phyloP scores from a whole-genome alignment of 2,797 vertebrate species.

The Sebastes vulpes region DNA sequence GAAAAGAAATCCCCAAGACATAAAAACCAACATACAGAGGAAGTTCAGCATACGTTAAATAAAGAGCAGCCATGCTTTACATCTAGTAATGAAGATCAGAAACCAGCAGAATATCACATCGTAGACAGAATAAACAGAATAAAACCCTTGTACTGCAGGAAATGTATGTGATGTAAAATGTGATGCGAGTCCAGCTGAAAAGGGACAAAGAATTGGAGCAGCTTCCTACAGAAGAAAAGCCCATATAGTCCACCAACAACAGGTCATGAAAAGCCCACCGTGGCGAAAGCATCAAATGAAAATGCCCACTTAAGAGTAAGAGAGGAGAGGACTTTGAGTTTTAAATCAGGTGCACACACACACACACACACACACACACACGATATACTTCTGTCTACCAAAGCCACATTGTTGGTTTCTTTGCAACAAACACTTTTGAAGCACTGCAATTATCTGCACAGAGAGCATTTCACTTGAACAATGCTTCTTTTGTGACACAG shows the following conservation, averaged over 20 bases:
- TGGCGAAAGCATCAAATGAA: neutral
- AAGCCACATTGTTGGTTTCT: neutral
- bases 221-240: neutral
- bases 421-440: neutral
- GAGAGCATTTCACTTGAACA: neutral
- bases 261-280: neutral
- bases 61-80: neutral
- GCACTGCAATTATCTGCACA: neutral
- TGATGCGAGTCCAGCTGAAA: constrained; percentile 16
- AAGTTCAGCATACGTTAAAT: neutral
- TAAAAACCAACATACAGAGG: neutral
- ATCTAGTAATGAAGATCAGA: neutral
- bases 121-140: neutral
- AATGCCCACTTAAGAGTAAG: neutral
- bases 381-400: neutral
- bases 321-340: neutral
- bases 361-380: too few species aligned
- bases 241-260: neutral
- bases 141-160: neutral
- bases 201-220: neutral
- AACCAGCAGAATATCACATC: neutral
- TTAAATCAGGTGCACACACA: neutral
- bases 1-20: neutral
- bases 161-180: neutral
- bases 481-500: constrained; percentile 30